Evolutionary conservation across 2,797 vertebrate genomes (phyloP).

Genomic region (Ptychadena robeensis): DNA sequence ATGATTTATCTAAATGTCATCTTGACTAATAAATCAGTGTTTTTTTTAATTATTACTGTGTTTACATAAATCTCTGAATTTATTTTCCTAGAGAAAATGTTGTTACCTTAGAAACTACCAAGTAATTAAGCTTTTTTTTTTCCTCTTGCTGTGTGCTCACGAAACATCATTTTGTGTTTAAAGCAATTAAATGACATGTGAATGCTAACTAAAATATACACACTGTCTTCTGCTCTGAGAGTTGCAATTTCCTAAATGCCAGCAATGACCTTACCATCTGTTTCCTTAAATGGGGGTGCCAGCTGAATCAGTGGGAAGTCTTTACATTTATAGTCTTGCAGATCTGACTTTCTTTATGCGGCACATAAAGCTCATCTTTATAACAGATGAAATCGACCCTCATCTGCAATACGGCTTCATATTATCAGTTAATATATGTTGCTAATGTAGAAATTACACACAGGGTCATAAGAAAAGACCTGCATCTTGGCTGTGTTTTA

Average conservation of each 20-base stretch:
- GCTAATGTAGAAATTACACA: constrained; percentile 33
- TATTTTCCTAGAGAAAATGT: constrained; percentile 61
- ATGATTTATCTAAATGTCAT: constrained; percentile 58
- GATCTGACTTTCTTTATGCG: constrained; percentile 48
- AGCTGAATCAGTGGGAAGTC: constrained; percentile 60
- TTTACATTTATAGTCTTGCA: constrained; percentile 51
- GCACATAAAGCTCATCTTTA: constrained; percentile 28
- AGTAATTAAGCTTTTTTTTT: constrained; percentile 60
- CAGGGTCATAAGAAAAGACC: constrained; percentile 18
- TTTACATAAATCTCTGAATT: constrained; percentile 61
- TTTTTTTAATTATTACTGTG: constrained; percentile 60
- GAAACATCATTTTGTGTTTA: constrained; percentile 62
- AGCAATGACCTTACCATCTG: constrained; percentile 62
- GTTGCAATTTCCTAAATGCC: constrained; percentile 62
- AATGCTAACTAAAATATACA: constrained; percentile 60
- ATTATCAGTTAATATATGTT: constrained; percentile 38
- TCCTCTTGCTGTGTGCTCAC: constrained; percentile 49
- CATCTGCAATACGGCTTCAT: constrained; percentile 24
- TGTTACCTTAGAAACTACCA: constrained; percentile 60
- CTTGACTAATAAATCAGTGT: constrained; percentile 58
- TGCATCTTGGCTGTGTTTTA: constrained; percentile 22
- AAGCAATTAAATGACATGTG: constrained; percentile 61
- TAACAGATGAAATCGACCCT: constrained; percentile 10
- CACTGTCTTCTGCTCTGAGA: constrained; percentile 59
- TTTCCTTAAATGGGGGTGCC: constrained; percentile 58